Evolutionary conservation across 2,113 vertebrate species (phyloP), one percentile per base, ranked within the genome.

Genomic region (Passerina amoena): DNA sequence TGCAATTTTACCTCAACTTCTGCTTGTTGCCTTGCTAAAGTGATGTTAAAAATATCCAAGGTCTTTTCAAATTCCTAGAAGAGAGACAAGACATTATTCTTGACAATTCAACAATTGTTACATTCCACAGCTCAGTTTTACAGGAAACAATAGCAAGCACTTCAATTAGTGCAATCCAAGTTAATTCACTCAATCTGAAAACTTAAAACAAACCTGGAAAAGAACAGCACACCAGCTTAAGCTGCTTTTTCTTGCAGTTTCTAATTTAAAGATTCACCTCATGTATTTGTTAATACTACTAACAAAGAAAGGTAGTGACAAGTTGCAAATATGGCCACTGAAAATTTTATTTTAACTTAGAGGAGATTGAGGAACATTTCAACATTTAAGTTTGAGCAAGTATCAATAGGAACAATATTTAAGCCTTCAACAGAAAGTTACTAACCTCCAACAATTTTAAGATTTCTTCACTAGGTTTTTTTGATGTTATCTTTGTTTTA

Each of bases 31-130:
- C 99, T 98, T 90, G 98, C 98, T 92, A 99, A 89, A 13, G 99
- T 99, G 98, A 99, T 99, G 96, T 99, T 99, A 98, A 99, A 99
- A 96, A 99, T 98, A 98, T 99, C 99, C 98, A 99, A 94, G 5
- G 95, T 44, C 95, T 98, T 99, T 97, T 99, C 99, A 1, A 98
- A 97, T 56, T 98, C 98, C 99, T 99, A 89, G 59, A 88, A 98
- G 97, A 48, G 47, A 97, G 11, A 14, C 6, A 12, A 95, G 6
- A 80, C 87, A 88, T 63, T 60, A 87, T 24, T 82, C 80, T 86
- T 66, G 51, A 66, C 20, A 48, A 40, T 75, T 44, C 40, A 3
- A 66, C 27, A 66, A 33, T 35, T 33, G 16, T 59, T 86, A 78
- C 6, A 31, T 47, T 70, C 60, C 47, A 82, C 1, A 3, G 25